Evolutionary conservation across 1,140 invertebrate genomes (phyloP).

Genomic region (Orchesella cincta): DNA sequence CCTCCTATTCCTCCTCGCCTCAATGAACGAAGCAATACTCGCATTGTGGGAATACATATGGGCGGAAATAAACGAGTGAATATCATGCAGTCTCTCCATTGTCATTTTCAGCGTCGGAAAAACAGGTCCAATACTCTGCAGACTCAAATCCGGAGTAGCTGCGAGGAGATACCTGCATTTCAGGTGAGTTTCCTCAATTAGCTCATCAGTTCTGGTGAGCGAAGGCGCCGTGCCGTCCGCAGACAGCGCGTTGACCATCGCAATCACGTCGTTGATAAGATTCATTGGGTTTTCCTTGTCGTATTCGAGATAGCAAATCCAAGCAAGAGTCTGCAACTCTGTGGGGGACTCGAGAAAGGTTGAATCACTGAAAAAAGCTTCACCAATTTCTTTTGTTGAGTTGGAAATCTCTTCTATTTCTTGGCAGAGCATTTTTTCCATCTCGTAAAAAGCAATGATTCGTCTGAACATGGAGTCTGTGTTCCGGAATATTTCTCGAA

Average conservation of each 20-base stretch:
- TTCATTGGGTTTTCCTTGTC: conserved; percentile 2
- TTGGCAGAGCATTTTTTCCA: neutral
- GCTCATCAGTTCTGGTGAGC: neutral
- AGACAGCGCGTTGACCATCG: neutral
- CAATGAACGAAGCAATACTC: neutral
- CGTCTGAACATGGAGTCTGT: conserved; percentile 13
- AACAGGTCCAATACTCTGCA: neutral
- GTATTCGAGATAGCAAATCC: conserved; percentile 12
- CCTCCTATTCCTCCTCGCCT: neutral
- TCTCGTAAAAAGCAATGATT: conserved; percentile 23
- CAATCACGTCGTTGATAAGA: conserved; percentile 11
- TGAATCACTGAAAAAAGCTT: conserved; percentile 7
- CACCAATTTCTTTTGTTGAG: neutral
- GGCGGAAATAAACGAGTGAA: conserved; percentile 1
- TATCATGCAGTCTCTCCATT: neutral
- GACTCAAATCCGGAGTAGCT: neutral
- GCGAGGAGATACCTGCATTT: neutral
- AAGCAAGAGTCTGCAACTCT: neutral
- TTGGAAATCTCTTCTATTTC: conserved; percentile 22
- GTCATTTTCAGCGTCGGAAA: neutral
- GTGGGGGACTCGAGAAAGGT: neutral
- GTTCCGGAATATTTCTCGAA: conserved; percentile 12
- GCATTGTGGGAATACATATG: neutral
- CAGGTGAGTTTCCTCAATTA: conserved; percentile 1
- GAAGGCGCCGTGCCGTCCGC: neutral